Evolutionary conservation across 1,140 invertebrate species (phyloP), one percentile per base, ranked within the genome.

Genomic region (Euglossa dilemma): DNA sequence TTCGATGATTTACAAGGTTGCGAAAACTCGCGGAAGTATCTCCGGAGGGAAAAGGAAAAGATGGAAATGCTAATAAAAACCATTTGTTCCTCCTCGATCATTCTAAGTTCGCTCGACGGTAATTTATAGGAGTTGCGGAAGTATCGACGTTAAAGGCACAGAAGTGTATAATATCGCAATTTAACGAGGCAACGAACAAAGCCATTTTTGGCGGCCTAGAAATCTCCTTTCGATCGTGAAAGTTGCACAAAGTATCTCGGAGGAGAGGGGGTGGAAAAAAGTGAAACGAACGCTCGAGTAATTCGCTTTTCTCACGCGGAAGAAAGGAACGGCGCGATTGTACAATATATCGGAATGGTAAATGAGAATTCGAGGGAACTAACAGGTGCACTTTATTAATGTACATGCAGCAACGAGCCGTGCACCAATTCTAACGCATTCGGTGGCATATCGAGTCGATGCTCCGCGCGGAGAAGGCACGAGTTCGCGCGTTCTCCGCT

Each of bases 301-400:
- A 52, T 52, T 28, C 25, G 6, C 50, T 25, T 64, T 52, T 23
- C 45, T 50, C 47, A 43, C 52, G 23, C 45, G 45, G n/a, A 9
- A 66, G 45, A 54, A 50, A 76, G 28, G 28, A 56, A 16, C 25
- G 8, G 43, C 25, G 28, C 59, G 45, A 64, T 50, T 52, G 74
- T 52, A n/a, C 28, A 76, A 76, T 20, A 47, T 52, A 64, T 52
- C 20, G 74, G 14, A 52, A 64, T 52, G 25, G 47, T 52, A 66
- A 66, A 61, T 45, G 66, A 2, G 54, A 79, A 59, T 79, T 79
- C 18, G 20, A 79, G 66, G 54, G 54, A 79, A 79, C n/a, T 61
- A 70, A 70, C 66, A 61, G 43, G 66, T 79, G 77, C 45, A 59
- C 52, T 61, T 70, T 79, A 70, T 70, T 61, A 66, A 70, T 70